phyloP scores from a whole-genome alignment of 2,888 invertebrate genomes.

The Platycnemis pennipes region DNA sequence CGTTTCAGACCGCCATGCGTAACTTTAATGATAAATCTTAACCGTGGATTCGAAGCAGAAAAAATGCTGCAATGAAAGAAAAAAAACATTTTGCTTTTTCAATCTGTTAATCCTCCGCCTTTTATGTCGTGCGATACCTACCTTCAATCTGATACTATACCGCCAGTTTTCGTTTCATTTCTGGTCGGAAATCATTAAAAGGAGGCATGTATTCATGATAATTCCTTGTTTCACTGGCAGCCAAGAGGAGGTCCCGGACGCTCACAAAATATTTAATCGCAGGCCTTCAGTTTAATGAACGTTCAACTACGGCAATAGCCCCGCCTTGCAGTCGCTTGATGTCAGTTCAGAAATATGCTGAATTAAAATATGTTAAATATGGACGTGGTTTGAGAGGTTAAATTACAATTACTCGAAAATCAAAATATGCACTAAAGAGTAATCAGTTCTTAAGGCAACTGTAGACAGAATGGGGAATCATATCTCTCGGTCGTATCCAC shows the following conservation, averaged over 20 bases:
- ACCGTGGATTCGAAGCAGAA: background rate
- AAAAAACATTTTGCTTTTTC: background rate
- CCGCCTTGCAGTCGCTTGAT: too few relatives aligned
- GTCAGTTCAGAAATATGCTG: too few relatives aligned
- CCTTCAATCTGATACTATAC: background rate
- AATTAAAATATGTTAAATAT: too few relatives aligned
- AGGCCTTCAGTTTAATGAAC: background rate
- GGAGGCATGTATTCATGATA: background rate
- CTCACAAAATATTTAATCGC: background rate
- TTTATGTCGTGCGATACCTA: background rate
- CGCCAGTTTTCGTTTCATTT: background rate
- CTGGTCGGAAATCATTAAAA: background rate
- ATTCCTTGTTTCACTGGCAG: background rate
- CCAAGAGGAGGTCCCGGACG: background rate
- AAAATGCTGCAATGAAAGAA: background rate
- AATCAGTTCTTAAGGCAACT: too few relatives aligned
- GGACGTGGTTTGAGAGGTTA: too few relatives aligned
- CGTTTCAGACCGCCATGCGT: background rate
- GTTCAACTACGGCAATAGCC: too few relatives aligned
- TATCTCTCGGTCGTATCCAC: too few relatives aligned
- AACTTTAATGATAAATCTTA: conserved; percentile 36
- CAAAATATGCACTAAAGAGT: too few relatives aligned
- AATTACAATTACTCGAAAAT: too few relatives aligned
- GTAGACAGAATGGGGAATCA: too few relatives aligned
- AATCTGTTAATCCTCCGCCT: background rate